phyloP scores from a whole-genome alignment of 2,888 invertebrate species.

The Ichneumoninae sp. region DNA sequence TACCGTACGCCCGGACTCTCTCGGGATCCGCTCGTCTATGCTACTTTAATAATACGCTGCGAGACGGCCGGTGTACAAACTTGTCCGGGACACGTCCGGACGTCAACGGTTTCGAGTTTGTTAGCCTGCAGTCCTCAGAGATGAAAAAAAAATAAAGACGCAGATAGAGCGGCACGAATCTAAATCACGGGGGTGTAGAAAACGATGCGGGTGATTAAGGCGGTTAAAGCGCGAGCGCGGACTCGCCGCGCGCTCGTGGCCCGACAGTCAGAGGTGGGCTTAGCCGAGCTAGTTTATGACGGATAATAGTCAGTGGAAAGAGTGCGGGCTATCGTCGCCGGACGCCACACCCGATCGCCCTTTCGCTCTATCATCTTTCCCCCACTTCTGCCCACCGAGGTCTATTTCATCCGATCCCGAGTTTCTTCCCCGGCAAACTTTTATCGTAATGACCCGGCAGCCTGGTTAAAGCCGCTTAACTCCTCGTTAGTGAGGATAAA shows the following conservation, averaged over 20 bases:
- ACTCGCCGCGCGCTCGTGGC: not conserved
- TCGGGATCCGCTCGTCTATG: not conserved
- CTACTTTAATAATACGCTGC: constrained; percentile 43
- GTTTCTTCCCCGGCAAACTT: constrained; percentile 43
- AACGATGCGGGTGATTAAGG: constrained; percentile 61
- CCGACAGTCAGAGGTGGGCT: not conserved
- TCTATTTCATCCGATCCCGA: constrained; percentile 6
- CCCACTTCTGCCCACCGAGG: not conserved
- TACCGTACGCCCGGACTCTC: not conserved
- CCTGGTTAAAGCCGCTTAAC: constrained; percentile 22
- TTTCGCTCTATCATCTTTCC: constrained; percentile 45
- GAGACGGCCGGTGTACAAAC: not conserved
- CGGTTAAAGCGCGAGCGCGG: not conserved
- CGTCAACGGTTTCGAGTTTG: constrained; percentile 42
- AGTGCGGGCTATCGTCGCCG: constrained; percentile 40
- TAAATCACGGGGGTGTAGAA: constrained; percentile 53
- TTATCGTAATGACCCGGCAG: constrained; percentile 60
- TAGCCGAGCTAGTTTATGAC: constrained; percentile 11
- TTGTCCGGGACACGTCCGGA: not conserved
- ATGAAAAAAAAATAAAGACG: not conserved
- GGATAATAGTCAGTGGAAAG: not conserved
- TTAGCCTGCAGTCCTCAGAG: constrained; percentile 17
- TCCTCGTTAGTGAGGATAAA: constrained; percentile 20
- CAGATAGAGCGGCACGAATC: constrained; percentile 36
- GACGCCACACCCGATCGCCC: constrained; percentile 60